phyloP scores from a whole-genome alignment of 2,888 invertebrate species.

The Chymomyza procnemis region DNA sequence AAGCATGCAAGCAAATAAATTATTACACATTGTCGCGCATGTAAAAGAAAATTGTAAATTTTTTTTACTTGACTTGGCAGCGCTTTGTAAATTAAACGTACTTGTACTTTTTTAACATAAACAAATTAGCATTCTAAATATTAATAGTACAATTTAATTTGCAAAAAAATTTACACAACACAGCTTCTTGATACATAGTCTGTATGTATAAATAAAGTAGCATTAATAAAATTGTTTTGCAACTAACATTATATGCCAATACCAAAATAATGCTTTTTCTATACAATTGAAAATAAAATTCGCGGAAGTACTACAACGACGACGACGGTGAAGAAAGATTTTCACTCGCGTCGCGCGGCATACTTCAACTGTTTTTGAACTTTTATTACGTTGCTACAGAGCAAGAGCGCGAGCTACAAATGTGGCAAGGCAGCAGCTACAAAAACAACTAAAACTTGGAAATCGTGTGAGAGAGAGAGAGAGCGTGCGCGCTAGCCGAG shows the following conservation, averaged over 20 bases:
- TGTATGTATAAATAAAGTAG: not conserved
- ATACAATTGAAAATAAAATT: conserved; percentile 31
- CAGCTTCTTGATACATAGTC: not conserved
- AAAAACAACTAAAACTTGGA: conserved; percentile 31
- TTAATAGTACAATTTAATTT: not conserved
- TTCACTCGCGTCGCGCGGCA: conserved; percentile 75
- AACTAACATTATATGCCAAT: not conserved
- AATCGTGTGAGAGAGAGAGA: conserved; percentile 22
- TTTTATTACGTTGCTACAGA: conserved; percentile 73
- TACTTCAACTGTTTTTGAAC: conserved; percentile 73
- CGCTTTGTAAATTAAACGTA: not conserved
- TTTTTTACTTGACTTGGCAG: not conserved
- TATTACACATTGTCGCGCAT: conserved; percentile 38
- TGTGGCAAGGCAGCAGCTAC: conserved; percentile 50
- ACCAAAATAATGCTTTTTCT: conserved; percentile 5
- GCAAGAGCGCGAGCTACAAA: conserved; percentile 66
- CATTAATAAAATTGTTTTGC: not conserved
- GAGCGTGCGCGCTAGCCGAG: not conserved
- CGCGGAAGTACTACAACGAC: conserved; percentile 29
- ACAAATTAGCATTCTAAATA: not conserved
- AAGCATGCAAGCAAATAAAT: conserved; percentile 47
- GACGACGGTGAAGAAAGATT: conserved; percentile 57
- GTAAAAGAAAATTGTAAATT: conserved; percentile 29
- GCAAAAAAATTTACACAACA: not conserved
- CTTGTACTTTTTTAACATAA: not conserved